Conservation (phyloP, 2,113 vertebrate genomes). For the Balaeniceps rex region DNA sequence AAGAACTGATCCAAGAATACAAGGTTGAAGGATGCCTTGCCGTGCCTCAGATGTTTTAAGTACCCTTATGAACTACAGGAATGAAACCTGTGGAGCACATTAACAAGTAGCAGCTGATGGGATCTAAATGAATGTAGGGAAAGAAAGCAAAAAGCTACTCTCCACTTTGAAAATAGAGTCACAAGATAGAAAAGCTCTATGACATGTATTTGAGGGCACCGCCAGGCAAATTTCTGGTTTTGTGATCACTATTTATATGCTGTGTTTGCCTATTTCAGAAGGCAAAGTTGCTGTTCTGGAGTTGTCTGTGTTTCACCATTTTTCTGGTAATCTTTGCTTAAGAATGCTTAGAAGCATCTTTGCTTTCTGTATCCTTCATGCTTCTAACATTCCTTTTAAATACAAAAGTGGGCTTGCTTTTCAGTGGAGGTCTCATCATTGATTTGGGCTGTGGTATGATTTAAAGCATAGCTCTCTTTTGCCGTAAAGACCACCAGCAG, state of each 20-base stretch:
- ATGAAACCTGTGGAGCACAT: background rate
- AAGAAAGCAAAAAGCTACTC: background rate
- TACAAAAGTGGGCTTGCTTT: background rate
- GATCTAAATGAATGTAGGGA: background rate
- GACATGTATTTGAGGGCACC: background rate
- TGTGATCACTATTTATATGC: background rate
- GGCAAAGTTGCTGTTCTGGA: background rate
- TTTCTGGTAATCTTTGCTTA: background rate
- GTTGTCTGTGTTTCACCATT: background rate
- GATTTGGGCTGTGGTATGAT: background rate
- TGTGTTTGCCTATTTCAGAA: background rate
- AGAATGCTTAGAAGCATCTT: background rate
- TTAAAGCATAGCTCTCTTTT: background rate
- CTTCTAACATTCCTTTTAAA: background rate
- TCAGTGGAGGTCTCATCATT: background rate
- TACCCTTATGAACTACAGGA: background rate
- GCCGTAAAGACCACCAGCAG: background rate
- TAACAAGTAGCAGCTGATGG: background rate
- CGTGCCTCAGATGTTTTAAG: background rate
- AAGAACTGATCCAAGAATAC: background rate
- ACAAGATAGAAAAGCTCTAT: background rate
- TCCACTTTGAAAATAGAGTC: background rate
- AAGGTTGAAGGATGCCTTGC: background rate
- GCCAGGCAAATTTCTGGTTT: background rate
- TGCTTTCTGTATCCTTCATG: background rate